A percentile compares a stretch with the other conserved stretches of the same genome.
phyloP scores from a whole-genome alignment of 2,797 vertebrate genomes.

The Sphenodon punctatus region DNA sequence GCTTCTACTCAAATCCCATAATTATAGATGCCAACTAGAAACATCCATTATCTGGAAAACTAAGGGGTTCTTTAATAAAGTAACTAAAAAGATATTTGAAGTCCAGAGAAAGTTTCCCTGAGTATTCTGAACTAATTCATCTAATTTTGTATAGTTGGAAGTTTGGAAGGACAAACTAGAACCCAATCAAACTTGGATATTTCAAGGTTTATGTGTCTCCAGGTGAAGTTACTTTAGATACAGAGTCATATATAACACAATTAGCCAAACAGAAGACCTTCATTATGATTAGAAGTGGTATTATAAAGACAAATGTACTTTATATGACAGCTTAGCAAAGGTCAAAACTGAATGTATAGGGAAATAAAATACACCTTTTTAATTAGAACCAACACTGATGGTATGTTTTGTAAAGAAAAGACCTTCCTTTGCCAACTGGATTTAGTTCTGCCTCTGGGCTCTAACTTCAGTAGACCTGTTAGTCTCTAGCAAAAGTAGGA shows the following conservation, averaged over 20 bases:
- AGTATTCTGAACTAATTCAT: slow-evolving; percentile 21
- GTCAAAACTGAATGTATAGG: slow-evolving; percentile 37
- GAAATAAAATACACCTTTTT: slow-evolving; percentile 33
- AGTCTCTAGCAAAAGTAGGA: background rate
- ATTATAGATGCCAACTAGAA: slow-evolving; percentile 27
- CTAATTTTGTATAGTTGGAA: slow-evolving; percentile 26
- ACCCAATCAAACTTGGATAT: slow-evolving; percentile 35
- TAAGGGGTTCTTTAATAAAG: slow-evolving; percentile 5
- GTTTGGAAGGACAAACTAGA: slow-evolving; percentile 27
- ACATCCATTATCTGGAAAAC: background rate
- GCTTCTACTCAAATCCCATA: slow-evolving; percentile 11
- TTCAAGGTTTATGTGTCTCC: slow-evolving; percentile 27
- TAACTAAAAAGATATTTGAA: background rate
- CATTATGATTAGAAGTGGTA: slow-evolving; percentile 23
- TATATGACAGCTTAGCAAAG: slow-evolving; percentile 48
- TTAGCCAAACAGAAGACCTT: slow-evolving; percentile 33
- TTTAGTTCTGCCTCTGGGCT: background rate
- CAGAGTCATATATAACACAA: slow-evolving; percentile 20
- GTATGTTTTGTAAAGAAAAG: slow-evolving; percentile 31
- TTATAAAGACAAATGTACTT: slow-evolving; percentile 51
- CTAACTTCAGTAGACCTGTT: slow-evolving; percentile 36
- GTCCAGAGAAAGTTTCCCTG: background rate
- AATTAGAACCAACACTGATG: slow-evolving; percentile 26
- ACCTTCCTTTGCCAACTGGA: background rate
- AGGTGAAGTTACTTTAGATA: slow-evolving; percentile 4